Base-by-base conservation (phyloP, 2,888 invertebrate species). In the Stratiomys singularior region DNA sequence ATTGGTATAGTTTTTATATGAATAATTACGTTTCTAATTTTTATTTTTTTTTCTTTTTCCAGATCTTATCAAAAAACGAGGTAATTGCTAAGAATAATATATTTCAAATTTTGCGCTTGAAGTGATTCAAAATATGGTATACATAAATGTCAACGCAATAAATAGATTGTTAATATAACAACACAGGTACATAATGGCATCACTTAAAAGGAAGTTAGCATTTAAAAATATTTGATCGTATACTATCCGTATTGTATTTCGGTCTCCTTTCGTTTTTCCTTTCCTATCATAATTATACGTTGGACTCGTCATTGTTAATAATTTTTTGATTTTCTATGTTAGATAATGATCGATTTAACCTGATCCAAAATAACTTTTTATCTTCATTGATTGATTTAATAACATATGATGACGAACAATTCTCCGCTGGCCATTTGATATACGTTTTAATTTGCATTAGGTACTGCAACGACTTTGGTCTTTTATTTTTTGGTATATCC, bases 371-470 rank as follows among this genome's bases (percentile, higher is more conserved):
- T 7, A 86, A 44, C 81, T 85, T 87, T 0, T 83, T 83, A 30
- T 87, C 87, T 30, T 87, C 86, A 69, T 18, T 46, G 28, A 63
- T 4, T n/a, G 76, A 27, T 47, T 47, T 27, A 44, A 23, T 74
- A 25, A 15, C 15, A 71, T 13, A 52, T 2, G 47, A 15, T 4
- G 21, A 5, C 7, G 67, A 37, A 25, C 47, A 71, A 27, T 3
- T 85, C 15, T 82, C 83, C 60, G 87, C 85, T 0, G 92, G 91
- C 93, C 93, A 93, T 13, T 91, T 89, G 18, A 93, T 90, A 82
- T 93, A 93, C 0, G 92, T 92, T 82, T 92, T 92, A 0, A 92
- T 91, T 60, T 90, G 85, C 90, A 93, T 92, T 28, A 93, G 84
- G 80, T 91, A 92, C 79, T 90, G 90, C 0, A 93, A 84, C 0